Evolutionary conservation across 2,888 invertebrate species (phyloP).

Genomic region (Neoaliturus tenellus): DNA sequence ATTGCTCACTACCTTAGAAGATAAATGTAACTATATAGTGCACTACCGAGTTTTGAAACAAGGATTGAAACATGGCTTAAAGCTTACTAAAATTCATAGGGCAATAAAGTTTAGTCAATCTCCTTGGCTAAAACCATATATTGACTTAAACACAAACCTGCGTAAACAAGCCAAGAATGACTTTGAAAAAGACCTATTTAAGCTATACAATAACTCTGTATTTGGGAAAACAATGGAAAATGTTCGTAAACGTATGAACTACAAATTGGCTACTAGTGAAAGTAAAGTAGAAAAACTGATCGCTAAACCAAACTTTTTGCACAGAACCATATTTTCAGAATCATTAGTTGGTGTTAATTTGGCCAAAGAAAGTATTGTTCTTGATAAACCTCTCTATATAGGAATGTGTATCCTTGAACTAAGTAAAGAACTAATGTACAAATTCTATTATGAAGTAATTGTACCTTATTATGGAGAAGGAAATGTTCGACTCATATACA

Average conservation of each 20-base stretch:
- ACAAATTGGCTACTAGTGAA: neutral
- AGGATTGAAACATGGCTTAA: too few relatives aligned
- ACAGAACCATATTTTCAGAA: constrained; percentile 55
- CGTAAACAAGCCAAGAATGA: constrained; percentile 18
- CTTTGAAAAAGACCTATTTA: constrained; percentile 7
- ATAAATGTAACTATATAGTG: too few relatives aligned
- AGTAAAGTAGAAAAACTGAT: neutral
- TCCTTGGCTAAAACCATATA: constrained; percentile 1
- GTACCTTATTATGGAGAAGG: constrained; percentile 51
- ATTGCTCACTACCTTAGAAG: too few relatives aligned
- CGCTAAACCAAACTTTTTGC: neutral
- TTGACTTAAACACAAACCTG: constrained; percentile 7
- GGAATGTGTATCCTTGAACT: neutral
- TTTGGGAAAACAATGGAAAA: constrained; percentile 17
- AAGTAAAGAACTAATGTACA: neutral
- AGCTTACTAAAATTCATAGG: too few relatives aligned
- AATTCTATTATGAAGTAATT: constrained; percentile 61
- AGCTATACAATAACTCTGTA: neutral
- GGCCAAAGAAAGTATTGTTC: neutral
- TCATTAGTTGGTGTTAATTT: constrained; percentile 41
- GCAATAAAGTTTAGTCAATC: too few relatives aligned
- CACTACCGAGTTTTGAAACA: too few relatives aligned
- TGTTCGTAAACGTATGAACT: neutral
- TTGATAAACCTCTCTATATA: neutral
- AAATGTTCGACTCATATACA: constrained; percentile 66